Conservation (phyloP, 2,797 vertebrate genomes). For the Xerus rutilus region DNA sequence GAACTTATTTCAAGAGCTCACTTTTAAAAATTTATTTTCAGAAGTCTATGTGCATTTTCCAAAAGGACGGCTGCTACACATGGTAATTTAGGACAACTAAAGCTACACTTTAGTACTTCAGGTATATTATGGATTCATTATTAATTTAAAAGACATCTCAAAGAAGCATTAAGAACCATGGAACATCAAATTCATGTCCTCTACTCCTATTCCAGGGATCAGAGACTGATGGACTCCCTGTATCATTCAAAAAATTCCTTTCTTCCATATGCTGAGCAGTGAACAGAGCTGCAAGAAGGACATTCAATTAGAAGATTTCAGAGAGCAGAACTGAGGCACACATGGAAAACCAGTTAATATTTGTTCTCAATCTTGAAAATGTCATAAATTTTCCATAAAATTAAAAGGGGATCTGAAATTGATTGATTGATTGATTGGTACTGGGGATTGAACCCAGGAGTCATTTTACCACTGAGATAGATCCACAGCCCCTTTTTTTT, state of each 20-base stretch:
- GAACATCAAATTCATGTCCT: background rate
- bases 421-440: too few species aligned
- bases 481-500: too few species aligned
- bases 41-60: background rate
- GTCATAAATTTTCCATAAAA: background rate
- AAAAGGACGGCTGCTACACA: background rate
- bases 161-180: background rate
- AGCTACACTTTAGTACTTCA: background rate
- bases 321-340: background rate
- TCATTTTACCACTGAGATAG: too few species aligned
- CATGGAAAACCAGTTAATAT: background rate
- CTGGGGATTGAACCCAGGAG: too few species aligned
- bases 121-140: background rate
- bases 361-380: background rate
- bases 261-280: background rate
- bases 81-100: background rate
- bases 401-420: background rate
- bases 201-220: background rate
- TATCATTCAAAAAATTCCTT: background rate
- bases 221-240: background rate
- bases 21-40: background rate
- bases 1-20: conserved; percentile 6
- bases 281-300: background rate
- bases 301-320: background rate
- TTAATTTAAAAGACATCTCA: background rate